Conservation (phyloP, 2,113 vertebrate species). For the Poicephalus meyeri region DNA sequence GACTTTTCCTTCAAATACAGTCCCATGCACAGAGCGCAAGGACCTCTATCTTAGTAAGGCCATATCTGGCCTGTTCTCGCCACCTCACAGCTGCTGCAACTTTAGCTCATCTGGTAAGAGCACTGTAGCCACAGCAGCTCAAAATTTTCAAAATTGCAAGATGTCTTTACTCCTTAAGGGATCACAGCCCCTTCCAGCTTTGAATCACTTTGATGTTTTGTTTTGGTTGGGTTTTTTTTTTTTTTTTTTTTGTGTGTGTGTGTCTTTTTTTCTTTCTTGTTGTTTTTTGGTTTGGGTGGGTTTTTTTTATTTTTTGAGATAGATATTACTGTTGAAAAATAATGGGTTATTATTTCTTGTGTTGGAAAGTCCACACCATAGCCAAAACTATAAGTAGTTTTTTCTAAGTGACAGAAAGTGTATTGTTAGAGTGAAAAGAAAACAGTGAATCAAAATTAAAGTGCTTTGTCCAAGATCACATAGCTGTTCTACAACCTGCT, state of each 20-base stretch:
- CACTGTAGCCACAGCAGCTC: neutral
- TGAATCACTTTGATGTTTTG: neutral
- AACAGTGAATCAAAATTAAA: neutral
- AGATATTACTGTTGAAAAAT: neutral
- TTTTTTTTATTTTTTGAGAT: neutral
- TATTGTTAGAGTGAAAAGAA: neutral
- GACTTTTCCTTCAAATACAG: fast-evolving
- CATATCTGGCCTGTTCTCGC: fast-evolving
- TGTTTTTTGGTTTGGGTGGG: too few relatives aligned
- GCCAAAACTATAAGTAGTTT: neutral
- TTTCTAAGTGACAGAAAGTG: neutral
- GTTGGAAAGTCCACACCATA: neutral
- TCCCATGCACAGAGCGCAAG: fast-evolving
- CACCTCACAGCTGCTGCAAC: neutral
- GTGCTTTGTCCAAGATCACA: neutral
- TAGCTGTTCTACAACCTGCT: fast-evolving
- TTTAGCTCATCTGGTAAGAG: neutral
- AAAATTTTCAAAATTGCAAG: neutral
- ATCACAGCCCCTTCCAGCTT: neutral
- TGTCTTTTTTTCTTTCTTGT: neutral
- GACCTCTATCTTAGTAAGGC: neutral
- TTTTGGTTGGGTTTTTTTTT: too few relatives aligned
- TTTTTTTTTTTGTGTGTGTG: neutral
- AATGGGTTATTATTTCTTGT: neutral
- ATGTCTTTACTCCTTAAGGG: neutral